phyloP scores from a whole-genome alignment of 1,140 invertebrate genomes.

The Aphaenogaster ashmeadi region DNA sequence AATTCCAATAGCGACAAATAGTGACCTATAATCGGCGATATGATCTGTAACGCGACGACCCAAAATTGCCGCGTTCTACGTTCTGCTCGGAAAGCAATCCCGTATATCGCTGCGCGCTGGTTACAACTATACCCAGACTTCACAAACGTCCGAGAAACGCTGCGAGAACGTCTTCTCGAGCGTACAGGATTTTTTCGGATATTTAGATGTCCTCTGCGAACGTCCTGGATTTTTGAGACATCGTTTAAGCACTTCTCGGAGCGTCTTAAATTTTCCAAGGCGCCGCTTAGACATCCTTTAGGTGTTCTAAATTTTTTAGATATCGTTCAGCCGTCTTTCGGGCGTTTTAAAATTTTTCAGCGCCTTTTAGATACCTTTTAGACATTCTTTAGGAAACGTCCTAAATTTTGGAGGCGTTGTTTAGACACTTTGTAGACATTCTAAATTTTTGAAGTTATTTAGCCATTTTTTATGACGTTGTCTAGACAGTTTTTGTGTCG shows the following conservation, averaged over 20 bases:
- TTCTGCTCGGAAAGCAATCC: constrained; percentile 13
- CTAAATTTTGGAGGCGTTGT: constrained; percentile 28
- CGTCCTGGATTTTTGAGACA: background rate
- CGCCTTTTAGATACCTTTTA: constrained; percentile 44
- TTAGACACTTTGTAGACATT: constrained; percentile 28
- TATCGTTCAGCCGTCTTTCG: background rate
- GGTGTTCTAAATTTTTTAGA: constrained; percentile 8
- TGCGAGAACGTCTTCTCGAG: background rate
- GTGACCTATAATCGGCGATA: constrained; percentile 39
- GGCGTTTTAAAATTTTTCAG: constrained; percentile 8
- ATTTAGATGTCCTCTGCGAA: background rate
- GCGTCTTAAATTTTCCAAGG: background rate
- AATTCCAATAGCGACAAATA: constrained; percentile 26
- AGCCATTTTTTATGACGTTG: background rate
- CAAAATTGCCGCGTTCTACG: background rate
- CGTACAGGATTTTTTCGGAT: background rate
- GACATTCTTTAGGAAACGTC: constrained; percentile 28
- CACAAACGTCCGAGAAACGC: background rate
- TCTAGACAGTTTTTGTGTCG: constrained; percentile 17
- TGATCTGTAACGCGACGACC: constrained; percentile 1
- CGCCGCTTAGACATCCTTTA: background rate
- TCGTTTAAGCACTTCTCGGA: background rate
- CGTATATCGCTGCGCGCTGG: background rate
- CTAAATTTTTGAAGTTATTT: constrained; percentile 35
- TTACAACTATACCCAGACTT: background rate